phyloP scores from a whole-genome alignment of 2,888 invertebrate species.

The Aproaerema taeniolella region DNA sequence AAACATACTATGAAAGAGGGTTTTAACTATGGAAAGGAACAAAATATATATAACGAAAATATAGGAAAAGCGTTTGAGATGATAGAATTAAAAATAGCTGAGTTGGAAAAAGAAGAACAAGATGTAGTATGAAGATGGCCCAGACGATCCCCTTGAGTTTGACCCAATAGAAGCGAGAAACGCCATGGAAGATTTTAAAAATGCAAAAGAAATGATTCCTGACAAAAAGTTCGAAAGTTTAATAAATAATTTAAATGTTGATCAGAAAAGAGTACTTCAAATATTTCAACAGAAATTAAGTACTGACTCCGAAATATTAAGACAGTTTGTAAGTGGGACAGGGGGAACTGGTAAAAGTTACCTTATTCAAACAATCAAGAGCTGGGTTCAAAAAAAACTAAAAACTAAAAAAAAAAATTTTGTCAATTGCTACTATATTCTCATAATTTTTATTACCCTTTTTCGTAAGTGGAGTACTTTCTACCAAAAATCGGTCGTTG shows the following conservation, averaged over 20 bases:
- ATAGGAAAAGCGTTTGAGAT: conserved; percentile 18
- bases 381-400: conserved; percentile 25
- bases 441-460: too few species aligned
- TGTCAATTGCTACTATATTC: too few species aligned
- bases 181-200: conserved; percentile 24
- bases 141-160: conserved; percentile 23
- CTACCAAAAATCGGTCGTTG: too few species aligned
- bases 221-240: conserved; percentile 20
- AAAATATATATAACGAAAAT: conserved; percentile 8
- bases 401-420: too few species aligned
- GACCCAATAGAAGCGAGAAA: conserved; percentile 23
- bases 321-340: conserved; percentile 24
- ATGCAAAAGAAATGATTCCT: conserved; percentile 15
- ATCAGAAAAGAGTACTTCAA: conserved; percentile 29
- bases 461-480: too few species aligned
- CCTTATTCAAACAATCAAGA: conserved; percentile 28
- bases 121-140: conserved; percentile 18
- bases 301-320: conserved; percentile 12
- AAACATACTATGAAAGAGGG: conserved; percentile 17
- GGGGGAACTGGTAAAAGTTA: conserved; percentile 33
- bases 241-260: conserved; percentile 25
- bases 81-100: conserved; percentile 20
- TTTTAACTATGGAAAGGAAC: conserved; percentile 15
- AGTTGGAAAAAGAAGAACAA: conserved; percentile 17
- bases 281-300: conserved; percentile 17